phyloP scores from a whole-genome alignment of 2,888 invertebrate genomes.

The Papilio gigon region DNA sequence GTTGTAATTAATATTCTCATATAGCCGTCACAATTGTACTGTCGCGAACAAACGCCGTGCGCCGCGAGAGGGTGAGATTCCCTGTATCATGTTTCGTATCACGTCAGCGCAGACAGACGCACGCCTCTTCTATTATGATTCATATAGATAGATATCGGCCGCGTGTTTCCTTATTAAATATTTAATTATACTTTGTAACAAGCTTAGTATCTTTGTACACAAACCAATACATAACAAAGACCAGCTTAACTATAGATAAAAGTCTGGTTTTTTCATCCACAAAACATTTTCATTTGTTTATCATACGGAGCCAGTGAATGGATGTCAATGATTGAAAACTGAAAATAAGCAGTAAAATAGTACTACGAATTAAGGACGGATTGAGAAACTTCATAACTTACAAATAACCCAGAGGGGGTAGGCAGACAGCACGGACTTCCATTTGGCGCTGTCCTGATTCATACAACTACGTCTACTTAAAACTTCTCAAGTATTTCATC shows the following conservation, averaged over 20 bases:
- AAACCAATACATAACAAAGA: background rate
- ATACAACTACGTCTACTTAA: too few relatives aligned
- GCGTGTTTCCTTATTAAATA: constrained; percentile 46
- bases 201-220: background rate
- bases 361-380: too few relatives aligned
- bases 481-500: too few relatives aligned
- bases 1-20: constrained; percentile 19
- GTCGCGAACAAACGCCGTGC: constrained; percentile 32
- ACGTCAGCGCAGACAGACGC: constrained; percentile 42
- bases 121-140: constrained; percentile 45
- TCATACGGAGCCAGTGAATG: background rate
- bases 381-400: too few relatives aligned
- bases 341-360: too few relatives aligned
- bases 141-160: constrained; percentile 47
- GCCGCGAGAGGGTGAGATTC: constrained; percentile 22
- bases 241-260: background rate
- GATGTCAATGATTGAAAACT: too few relatives aligned
- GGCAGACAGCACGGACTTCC: too few relatives aligned
- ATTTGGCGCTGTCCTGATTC: too few relatives aligned
- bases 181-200: constrained; percentile 48
- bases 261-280: background rate
- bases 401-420: too few relatives aligned
- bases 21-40: constrained; percentile 19
- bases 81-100: constrained; percentile 47
- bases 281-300: background rate